Base-by-base conservation (phyloP, 2,113 vertebrate genomes). In the Lasiurus cinereus region DNA sequence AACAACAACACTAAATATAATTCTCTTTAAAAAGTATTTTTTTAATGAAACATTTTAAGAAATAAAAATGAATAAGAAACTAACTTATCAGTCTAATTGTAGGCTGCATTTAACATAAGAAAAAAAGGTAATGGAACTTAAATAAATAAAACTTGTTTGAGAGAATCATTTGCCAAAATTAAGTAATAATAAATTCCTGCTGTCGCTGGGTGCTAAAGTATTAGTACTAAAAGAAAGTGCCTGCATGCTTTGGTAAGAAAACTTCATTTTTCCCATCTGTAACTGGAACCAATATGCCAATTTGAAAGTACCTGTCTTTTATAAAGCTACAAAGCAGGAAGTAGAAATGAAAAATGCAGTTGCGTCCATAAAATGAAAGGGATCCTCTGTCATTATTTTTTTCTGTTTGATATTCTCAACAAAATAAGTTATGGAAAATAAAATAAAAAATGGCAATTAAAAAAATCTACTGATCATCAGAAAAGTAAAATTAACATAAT, bases 251-350 rank as follows among this genome's bases (percentile, higher is more conserved):
- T 67, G 92, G 83, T 95, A 96, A 97, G 96, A 96, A 97, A 97
- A 96, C 74, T 43, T 96, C 79, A 93, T 94, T 96, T 96, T 93
- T 94, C 89, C 88, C 94, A 96, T 83, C 70, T 46, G 31, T 90
- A 97, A 97, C 83, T 97, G 94, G 64, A 95, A 97, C 92, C 88
- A 94, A 95, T 97, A 97, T 93, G 80, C 59, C 96, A 97, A 93
- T 96, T 77, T 96, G 90, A 97, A 98, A 96, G 21, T 95, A 97
- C 94, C 94, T 98, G 95, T 76, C 90, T 24, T 94, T 96, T 91
- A 92, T 52, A 95, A 97, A 70, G 66, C 74, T 97, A 95, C 80
- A 97, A 96, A 97, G 95, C 67, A 97, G 94, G 90, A 97, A 79
- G 67, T 72, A 96, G 91, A 94, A 94, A 96, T 89, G 91, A 97